phyloP scores from a whole-genome alignment of 2,888 invertebrate genomes.

The Plebejus anna region DNA sequence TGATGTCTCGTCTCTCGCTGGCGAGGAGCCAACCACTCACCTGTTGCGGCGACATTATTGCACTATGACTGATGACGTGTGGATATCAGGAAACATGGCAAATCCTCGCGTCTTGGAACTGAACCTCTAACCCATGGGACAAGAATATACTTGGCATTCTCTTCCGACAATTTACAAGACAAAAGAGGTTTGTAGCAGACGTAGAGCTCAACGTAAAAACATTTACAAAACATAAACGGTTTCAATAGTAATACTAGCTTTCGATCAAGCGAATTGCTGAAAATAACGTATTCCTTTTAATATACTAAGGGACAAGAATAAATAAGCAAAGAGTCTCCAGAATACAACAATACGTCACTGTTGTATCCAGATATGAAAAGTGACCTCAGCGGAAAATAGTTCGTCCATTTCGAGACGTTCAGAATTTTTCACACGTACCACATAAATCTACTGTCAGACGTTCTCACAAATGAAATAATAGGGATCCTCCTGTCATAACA shows the following conservation, averaged over 20 bases:
- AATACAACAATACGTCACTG: constrained; percentile 42
- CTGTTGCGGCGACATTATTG: constrained; percentile 48
- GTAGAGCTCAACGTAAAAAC: neutral
- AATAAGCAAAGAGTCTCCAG: neutral
- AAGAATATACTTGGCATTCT: neutral
- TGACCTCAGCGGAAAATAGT: constrained; percentile 27
- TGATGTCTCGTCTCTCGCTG: constrained; percentile 37
- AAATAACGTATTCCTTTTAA: neutral
- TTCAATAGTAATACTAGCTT: neutral
- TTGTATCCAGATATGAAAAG: constrained; percentile 21
- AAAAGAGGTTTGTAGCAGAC: neutral
- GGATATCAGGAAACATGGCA: constrained; percentile 40
- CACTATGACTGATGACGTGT: constrained; percentile 36
- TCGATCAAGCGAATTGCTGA: neutral
- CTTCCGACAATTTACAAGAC: neutral
- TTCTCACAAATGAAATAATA: constrained; percentile 25
- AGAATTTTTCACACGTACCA: constrained; percentile 44
- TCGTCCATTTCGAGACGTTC: constrained; percentile 36
- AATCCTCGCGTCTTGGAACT: constrained; percentile 8
- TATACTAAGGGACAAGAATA: neutral
- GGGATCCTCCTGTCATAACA: constrained; percentile 24
- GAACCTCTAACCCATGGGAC: constrained; percentile 5
- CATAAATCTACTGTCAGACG: constrained; percentile 44
- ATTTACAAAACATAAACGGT: neutral
- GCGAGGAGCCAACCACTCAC: constrained; percentile 49